A percentile compares a stretch with the other conserved stretches of the same genome.
These are phyloP conservation scores for Heliconius hortense DNA, from an alignment of 2,888 invertebrate species.

Conservation along the genomic window DNA sequence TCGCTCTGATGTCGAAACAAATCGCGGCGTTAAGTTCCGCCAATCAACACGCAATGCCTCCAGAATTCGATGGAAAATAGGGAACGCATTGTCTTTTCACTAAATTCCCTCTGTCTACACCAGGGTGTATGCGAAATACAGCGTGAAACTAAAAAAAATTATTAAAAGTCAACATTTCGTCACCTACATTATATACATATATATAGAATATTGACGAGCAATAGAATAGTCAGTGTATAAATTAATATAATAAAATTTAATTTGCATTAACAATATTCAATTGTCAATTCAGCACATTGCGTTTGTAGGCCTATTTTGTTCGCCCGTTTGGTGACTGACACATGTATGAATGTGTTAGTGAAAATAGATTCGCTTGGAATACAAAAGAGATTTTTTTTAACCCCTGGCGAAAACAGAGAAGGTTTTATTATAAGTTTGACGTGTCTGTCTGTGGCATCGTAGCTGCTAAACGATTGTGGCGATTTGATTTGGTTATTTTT, in stretches of 20 bases:
- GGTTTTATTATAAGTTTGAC: too few relatives aligned
- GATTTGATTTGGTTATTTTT: too few relatives aligned
- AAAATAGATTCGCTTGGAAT: constrained; percentile 36
- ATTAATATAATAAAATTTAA: constrained; percentile 49
- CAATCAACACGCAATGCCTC: too few relatives aligned
- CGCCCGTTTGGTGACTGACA: constrained; percentile 77
- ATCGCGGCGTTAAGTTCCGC: too few relatives aligned
- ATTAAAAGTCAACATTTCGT: not conserved
- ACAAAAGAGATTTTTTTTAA: constrained; percentile 18
- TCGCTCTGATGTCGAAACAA: too few relatives aligned
- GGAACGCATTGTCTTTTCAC: too few relatives aligned
- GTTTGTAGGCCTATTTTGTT: constrained; percentile 49
- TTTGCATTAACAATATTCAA: constrained; percentile 70
- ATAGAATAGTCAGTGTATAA: constrained; percentile 51
- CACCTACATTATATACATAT: not conserved
- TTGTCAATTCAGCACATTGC: constrained; percentile 66
- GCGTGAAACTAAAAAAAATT: too few relatives aligned
- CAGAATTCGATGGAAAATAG: too few relatives aligned
- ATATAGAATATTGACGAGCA: constrained; percentile 33
- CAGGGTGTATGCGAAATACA: too few relatives aligned
- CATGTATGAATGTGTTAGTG: constrained; percentile 55
- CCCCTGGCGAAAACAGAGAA: not conserved
- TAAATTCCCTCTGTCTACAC: too few relatives aligned
- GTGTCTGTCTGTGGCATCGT: too few relatives aligned
- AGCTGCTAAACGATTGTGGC: too few relatives aligned